Percentiles rank a stretch among this genome's conserved stretches.
These are phyloP conservation scores for Dunckerocampus dactyliophorus DNA, from an alignment of 2,113 vertebrate species.

Conservation along the genomic window DNA sequence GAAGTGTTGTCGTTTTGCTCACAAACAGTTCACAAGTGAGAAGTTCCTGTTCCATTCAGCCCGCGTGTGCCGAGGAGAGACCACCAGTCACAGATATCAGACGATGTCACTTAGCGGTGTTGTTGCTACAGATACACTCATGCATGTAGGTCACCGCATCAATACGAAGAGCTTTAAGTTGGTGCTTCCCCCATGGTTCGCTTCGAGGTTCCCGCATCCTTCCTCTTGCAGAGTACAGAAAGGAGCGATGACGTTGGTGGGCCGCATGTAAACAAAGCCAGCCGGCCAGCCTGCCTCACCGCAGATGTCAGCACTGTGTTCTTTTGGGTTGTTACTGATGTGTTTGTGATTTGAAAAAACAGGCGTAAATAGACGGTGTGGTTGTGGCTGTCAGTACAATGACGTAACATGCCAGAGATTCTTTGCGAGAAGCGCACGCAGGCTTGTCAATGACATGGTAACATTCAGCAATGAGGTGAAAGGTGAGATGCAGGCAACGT, in stretches of 20 bases:
- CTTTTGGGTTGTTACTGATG: constrained; percentile 23
- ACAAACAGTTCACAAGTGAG: constrained; percentile 41
- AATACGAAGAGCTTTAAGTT: constrained; percentile 28
- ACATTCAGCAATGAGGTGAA: constrained; percentile 32
- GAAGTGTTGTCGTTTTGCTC: constrained; percentile 21
- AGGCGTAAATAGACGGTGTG: constrained; percentile 13
- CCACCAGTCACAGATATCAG: constrained; percentile 17
- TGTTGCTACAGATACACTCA: constrained; percentile 25
- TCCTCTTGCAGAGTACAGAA: constrained; percentile 31
- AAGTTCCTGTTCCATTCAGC: constrained; percentile 50
- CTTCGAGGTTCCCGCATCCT: constrained; percentile 46
- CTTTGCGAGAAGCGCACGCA: background rate
- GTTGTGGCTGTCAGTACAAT: background rate
- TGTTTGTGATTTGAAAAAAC: constrained; percentile 20
- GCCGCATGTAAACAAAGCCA: constrained; percentile 59
- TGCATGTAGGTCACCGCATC: constrained; percentile 59
- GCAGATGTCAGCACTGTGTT: constrained; percentile 38
- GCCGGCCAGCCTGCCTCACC: constrained; percentile 38
- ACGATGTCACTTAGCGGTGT: constrained; percentile 18
- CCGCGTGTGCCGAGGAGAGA: constrained; percentile 33
- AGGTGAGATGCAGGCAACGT: constrained; percentile 40
- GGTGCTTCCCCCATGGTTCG: constrained; percentile 51
- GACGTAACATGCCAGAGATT: background rate
- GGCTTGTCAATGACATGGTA: background rate
- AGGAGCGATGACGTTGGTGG: constrained; percentile 31